These are phyloP conservation scores for Pegoplata infirma DNA, from an alignment of 2,888 invertebrate species.

Conservation along the genomic window DNA sequence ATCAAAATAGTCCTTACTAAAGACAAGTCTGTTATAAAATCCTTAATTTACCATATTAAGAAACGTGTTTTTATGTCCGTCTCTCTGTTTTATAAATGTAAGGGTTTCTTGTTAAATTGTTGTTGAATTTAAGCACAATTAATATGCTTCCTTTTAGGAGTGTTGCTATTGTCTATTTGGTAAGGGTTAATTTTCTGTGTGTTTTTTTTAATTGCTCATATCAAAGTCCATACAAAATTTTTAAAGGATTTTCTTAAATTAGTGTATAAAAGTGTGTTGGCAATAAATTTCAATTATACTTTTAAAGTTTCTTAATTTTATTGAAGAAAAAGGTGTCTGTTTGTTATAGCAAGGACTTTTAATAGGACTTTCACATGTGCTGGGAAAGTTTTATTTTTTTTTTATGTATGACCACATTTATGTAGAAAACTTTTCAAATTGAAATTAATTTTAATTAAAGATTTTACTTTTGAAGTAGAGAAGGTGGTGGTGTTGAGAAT, in stretches of 20 bases:
- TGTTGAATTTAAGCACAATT: slow-evolving; percentile 50
- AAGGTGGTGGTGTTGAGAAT: too few relatives aligned
- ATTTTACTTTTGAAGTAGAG: slow-evolving; percentile 12
- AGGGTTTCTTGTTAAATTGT: slow-evolving; percentile 25
- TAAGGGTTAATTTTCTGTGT: slow-evolving; percentile 59
- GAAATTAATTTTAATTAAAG: slow-evolving; percentile 71
- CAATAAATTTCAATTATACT: slow-evolving; percentile 62
- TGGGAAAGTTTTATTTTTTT: slow-evolving; percentile 39
- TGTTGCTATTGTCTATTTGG: too few relatives aligned
- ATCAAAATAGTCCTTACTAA: background rate
- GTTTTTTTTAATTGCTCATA: slow-evolving; percentile 50
- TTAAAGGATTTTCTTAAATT: slow-evolving; percentile 19
- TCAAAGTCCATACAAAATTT: slow-evolving; percentile 41
- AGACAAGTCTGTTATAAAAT: slow-evolving; percentile 48
- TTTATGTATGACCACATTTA: slow-evolving; percentile 63
- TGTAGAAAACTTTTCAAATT: slow-evolving; percentile 52
- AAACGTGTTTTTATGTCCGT: background rate
- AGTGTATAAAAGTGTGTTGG: background rate
- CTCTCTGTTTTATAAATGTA: background rate
- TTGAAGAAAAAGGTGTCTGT: slow-evolving; percentile 44
- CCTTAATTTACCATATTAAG: slow-evolving; percentile 52
- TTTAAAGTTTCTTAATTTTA: slow-evolving; percentile 43
- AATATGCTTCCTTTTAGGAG: slow-evolving; percentile 30
- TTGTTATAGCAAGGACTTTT: background rate
- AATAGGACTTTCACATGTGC: slow-evolving; percentile 36